A percentile compares a stretch with the other conserved stretches of the same genome.
Evolutionary conservation across 2,888 invertebrate genomes (phyloP).

Genomic region (Pandemis corylana): DNA sequence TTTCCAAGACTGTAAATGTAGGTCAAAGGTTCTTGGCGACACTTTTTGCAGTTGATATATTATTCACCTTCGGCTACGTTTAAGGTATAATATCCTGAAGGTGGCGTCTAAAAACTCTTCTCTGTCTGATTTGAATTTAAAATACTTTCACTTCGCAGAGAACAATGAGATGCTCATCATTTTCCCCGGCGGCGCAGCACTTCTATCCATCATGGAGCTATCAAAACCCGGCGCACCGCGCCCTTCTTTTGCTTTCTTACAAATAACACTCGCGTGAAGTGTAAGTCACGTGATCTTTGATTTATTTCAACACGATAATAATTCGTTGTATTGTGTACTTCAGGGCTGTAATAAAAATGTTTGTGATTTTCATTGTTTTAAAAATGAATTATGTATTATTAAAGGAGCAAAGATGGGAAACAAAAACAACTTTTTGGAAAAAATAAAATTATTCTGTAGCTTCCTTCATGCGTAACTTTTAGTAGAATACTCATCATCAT

Average conservation of each 20-base stretch:
- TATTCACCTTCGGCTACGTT: slow-evolving; percentile 43
- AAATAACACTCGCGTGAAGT: slow-evolving; percentile 21
- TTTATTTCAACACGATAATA: background rate
- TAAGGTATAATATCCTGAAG: slow-evolving; percentile 56
- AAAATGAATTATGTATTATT: too few relatives aligned
- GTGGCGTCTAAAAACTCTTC: slow-evolving; percentile 57
- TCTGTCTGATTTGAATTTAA: slow-evolving; percentile 69
- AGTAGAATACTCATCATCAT: too few relatives aligned
- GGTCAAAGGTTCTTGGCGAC: slow-evolving; percentile 19
- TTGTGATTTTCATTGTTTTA: too few relatives aligned
- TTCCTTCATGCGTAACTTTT: too few relatives aligned
- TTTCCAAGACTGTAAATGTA: slow-evolving; percentile 9
- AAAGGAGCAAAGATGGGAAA: too few relatives aligned
- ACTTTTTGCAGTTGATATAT: slow-evolving; percentile 23
- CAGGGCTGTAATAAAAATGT: background rate
- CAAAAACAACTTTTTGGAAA: too few relatives aligned
- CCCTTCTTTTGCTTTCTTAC: slow-evolving; percentile 39
- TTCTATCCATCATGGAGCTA: slow-evolving; percentile 62
- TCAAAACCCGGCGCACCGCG: slow-evolving; percentile 50
- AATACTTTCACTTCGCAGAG: slow-evolving; percentile 56
- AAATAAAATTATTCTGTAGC: too few relatives aligned
- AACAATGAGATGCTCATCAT: slow-evolving; percentile 66
- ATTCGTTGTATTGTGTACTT: background rate
- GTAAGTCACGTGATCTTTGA: slow-evolving; percentile 4
- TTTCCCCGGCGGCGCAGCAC: slow-evolving; percentile 53